These are phyloP conservation scores for Agrenia bidenticulata DNA, from an alignment of 2,888 invertebrate species.

Conservation along the genomic window DNA sequence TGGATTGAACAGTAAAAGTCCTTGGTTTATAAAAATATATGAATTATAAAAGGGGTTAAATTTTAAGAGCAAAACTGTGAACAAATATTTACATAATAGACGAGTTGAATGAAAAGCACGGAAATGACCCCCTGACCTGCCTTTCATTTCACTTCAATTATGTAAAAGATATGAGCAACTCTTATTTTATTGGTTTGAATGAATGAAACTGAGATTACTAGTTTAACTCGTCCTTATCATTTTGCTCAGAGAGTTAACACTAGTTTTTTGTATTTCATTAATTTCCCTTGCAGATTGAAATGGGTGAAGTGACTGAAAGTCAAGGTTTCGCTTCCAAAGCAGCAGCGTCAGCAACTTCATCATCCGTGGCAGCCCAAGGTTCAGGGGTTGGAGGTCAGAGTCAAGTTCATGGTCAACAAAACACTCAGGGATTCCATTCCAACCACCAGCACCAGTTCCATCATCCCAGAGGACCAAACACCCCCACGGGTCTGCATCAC, in stretches of 20 bases:
- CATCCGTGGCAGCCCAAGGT: not conserved
- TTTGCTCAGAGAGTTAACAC: not conserved
- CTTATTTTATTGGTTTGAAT: no score
- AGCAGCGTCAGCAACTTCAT: not conserved
- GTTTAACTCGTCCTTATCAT: not conserved
- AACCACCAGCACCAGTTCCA: no score
- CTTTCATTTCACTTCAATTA: constrained; percentile 7
- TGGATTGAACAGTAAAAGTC: no score
- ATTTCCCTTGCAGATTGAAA: constrained; percentile 1
- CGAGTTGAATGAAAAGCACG: constrained; percentile 8
- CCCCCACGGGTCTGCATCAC: not conserved
- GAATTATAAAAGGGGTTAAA: no score
- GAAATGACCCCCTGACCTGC: constrained; percentile 13
- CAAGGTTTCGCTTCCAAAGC: constrained; percentile 1
- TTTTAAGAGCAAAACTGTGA: no score
- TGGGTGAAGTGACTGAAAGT: constrained; percentile 15
- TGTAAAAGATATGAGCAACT: no score
- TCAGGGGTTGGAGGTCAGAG: not conserved
- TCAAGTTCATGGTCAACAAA: no score
- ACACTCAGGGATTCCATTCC: no score
- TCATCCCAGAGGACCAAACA: not conserved
- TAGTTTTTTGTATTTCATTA: no score
- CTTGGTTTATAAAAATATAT: no score
- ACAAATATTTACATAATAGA: no score
- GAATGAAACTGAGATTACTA: no score